These are phyloP conservation scores for Scaptomyza cyrtandrae DNA, from an alignment of 2,888 invertebrate species.

Conservation along the genomic window DNA sequence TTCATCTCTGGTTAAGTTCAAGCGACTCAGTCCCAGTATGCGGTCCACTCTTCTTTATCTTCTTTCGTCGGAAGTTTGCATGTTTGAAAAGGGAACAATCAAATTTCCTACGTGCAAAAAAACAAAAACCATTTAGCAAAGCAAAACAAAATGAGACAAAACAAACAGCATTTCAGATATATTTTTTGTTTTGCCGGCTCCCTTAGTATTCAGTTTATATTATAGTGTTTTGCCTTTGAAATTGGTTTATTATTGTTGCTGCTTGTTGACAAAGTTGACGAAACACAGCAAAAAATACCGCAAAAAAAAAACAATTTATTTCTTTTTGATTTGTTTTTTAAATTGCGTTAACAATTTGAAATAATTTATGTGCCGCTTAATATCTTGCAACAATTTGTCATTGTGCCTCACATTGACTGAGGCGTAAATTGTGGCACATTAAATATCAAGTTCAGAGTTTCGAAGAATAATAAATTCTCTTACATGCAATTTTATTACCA, in stretches of 20 bases:
- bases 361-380: slow-evolving; percentile 54
- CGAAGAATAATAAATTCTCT: not conserved
- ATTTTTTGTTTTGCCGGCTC: slow-evolving; percentile 31
- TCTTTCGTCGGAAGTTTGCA: slow-evolving; percentile 43
- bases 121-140: slow-evolving; percentile 23
- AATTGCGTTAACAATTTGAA: slow-evolving; percentile 59
- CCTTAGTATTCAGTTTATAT: slow-evolving; percentile 38
- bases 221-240: slow-evolving; percentile 37
- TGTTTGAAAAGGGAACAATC: slow-evolving; percentile 43
- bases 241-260: slow-evolving; percentile 13
- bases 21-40: no score
- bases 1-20: not conserved
- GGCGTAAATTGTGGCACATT: slow-evolving; percentile 59
- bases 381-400: slow-evolving; percentile 56
- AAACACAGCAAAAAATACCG: not conserved
- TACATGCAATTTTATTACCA: no score
- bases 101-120: slow-evolving; percentile 43
- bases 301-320: not conserved
- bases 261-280: slow-evolving; percentile 34
- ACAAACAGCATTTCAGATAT: slow-evolving; percentile 45
- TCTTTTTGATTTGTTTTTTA: slow-evolving; percentile 6
- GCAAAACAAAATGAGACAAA: slow-evolving; percentile 36
- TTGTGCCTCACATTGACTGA: slow-evolving; percentile 31
- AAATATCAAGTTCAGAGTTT: slow-evolving; percentile 10
- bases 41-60: slow-evolving; percentile 7